Percentiles rank a stretch among this genome's conserved stretches.
These are phyloP conservation scores for Acromyrmex echinatior DNA, from an alignment of 1,140 invertebrate species.

Conservation along the genomic window DNA sequence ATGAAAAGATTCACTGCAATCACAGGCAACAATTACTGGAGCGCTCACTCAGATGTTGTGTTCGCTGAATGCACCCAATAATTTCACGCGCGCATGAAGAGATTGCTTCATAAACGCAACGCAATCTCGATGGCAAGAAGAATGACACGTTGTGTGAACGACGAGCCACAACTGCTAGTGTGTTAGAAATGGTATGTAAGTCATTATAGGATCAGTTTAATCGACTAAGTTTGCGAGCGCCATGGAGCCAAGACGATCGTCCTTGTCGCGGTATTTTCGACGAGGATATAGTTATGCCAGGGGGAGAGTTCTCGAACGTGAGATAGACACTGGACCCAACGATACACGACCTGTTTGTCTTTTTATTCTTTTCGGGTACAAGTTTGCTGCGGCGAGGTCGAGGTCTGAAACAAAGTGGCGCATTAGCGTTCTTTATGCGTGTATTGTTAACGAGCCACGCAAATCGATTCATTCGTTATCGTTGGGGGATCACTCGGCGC, in stretches of 20 bases:
- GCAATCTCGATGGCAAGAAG: background rate
- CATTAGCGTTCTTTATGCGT: conserved; percentile 73
- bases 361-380: conserved; percentile 44
- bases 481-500: conserved; percentile 59
- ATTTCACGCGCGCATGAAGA: too few species aligned
- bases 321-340: background rate
- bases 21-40: too few species aligned
- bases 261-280: background rate
- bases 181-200: conserved; percentile 2
- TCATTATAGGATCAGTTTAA: conserved; percentile 64
- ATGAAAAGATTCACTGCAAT: too few species aligned
- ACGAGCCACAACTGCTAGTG: background rate
- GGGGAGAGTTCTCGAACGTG: background rate
- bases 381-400: conserved; percentile 67
- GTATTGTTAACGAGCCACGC: conserved; percentile 77
- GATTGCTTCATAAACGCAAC: background rate
- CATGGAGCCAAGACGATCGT: conserved; percentile 59
- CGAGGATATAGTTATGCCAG: conserved; percentile 27
- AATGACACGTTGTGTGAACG: background rate
- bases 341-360: conserved; percentile 41
- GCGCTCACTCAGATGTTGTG: too few species aligned
- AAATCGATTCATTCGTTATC: conserved; percentile 77
- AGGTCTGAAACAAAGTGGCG: conserved; percentile 71
- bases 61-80: too few species aligned
- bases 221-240: conserved; percentile 45